Conservation (phyloP, 2,888 invertebrate genomes). For the Phalangium opilio region DNA sequence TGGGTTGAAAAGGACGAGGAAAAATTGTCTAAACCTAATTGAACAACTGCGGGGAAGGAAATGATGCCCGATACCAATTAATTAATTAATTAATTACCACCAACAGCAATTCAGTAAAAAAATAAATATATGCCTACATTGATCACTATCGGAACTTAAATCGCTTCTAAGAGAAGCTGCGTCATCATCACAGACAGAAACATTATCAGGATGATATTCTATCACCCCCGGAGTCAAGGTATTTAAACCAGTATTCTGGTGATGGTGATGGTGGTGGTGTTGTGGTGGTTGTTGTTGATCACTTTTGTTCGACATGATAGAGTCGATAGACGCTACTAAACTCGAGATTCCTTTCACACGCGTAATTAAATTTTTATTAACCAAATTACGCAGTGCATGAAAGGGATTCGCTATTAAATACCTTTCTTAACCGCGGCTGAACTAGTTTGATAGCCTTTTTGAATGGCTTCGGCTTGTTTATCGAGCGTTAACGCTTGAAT, state of each 20-base stretch:
- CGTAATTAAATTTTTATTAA: too few species aligned
- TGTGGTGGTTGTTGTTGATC: constrained; percentile 1
- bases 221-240: not conserved
- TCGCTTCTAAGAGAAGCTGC: constrained; percentile 19
- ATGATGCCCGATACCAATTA: too few species aligned
- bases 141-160: constrained; percentile 20
- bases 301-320: constrained; percentile 11
- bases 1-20: too few species aligned
- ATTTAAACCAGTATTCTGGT: constrained; percentile 1
- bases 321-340: constrained; percentile 15
- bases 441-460: constrained; percentile 14
- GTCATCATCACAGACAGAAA: constrained; percentile 18
- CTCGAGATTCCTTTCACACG: constrained; percentile 9
- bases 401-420: too few species aligned
- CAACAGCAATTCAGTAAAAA: too few species aligned
- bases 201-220: constrained; percentile 6
- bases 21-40: too few species aligned
- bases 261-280: not conserved
- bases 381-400: too few species aligned
- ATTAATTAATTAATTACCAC: too few species aligned
- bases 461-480: constrained; percentile 10
- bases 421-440: constrained; percentile 13
- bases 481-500: not conserved
- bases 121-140: not conserved
- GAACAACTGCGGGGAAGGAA: too few species aligned